Percentiles rank a stretch among this genome's conserved stretches.
Conservation (phyloP, 2,888 invertebrate genomes). For the Antitype chi region DNA sequence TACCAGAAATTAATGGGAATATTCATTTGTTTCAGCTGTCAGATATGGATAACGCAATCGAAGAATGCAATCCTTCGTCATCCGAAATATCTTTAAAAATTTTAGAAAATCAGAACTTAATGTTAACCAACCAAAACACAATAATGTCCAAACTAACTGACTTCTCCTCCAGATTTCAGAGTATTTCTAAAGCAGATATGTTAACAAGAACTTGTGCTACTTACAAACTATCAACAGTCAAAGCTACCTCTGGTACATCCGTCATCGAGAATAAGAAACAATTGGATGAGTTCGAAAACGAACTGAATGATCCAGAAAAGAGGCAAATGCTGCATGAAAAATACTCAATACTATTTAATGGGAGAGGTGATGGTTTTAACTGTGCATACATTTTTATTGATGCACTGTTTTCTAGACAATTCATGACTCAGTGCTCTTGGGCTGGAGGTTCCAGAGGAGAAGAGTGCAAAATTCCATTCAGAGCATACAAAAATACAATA, state of each 20-base stretch:
- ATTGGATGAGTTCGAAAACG: constrained; percentile 28
- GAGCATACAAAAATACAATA: constrained; percentile 22
- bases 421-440: constrained; percentile 34
- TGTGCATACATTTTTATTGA: constrained; percentile 30
- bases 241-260: neutral
- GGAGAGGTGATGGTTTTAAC: constrained; percentile 7
- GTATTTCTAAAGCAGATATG: constrained; percentile 9
- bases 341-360: constrained; percentile 34
- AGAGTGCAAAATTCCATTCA: constrained; percentile 22
- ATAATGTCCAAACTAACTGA: constrained; percentile 18
- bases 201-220: constrained; percentile 8
- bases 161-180: constrained; percentile 12
- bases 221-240: constrained; percentile 4
- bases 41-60: neutral
- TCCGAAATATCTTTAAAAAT: constrained; percentile 25
- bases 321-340: neutral
- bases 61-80: constrained; percentile 10
- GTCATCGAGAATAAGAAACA: constrained; percentile 24
- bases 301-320: constrained; percentile 29
- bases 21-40: constrained; percentile 19
- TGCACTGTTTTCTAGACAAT: constrained; percentile 26
- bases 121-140: constrained; percentile 29
- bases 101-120: constrained; percentile 34
- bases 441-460: constrained; percentile 32
- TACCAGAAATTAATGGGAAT: neutral